A percentile compares a stretch with the other conserved stretches of the same genome.
phyloP scores from a whole-genome alignment of 2,797 vertebrate species.

The Paguma larvata region DNA sequence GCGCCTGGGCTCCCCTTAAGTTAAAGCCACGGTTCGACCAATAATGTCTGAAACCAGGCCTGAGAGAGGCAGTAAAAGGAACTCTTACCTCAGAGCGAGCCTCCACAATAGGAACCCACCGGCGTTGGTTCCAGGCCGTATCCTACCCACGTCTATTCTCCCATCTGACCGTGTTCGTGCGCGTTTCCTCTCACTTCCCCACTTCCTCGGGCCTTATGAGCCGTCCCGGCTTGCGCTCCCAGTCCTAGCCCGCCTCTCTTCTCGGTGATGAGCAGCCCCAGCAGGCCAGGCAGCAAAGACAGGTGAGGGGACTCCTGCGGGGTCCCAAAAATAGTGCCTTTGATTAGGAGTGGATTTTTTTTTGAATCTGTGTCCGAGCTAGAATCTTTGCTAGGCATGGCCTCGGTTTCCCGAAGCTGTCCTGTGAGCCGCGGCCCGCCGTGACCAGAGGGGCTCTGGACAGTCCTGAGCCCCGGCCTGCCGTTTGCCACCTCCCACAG shows the following conservation, averaged over 20 bases:
- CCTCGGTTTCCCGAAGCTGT: neutral
- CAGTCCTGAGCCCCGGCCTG: neutral
- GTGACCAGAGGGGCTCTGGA: neutral
- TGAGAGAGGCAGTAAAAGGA: neutral
- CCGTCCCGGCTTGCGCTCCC: neutral
- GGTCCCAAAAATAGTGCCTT: neutral
- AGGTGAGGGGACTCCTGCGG: neutral
- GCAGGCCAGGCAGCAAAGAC: rapidly evolving
- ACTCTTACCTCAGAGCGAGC: too few species aligned
- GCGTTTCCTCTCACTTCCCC: neutral
- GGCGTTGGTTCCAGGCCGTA: rapidly evolving
- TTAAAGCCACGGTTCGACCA: neutral
- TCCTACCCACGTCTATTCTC: neutral
- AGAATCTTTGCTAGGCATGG: neutral
- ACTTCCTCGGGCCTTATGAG: neutral
- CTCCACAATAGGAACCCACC: neutral
- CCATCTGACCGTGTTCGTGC: neutral
- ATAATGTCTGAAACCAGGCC: neutral
- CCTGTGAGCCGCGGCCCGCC: rapidly evolving
- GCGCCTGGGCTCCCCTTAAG: neutral
- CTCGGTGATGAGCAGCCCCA: neutral
- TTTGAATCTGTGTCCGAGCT: neutral
- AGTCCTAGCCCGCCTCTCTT: too few species aligned
- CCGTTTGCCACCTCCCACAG: rapidly evolving
- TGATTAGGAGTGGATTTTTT: neutral